Evolutionary conservation across 1,140 invertebrate genomes (phyloP).

Genomic region (Drosophila murphyi): DNA sequence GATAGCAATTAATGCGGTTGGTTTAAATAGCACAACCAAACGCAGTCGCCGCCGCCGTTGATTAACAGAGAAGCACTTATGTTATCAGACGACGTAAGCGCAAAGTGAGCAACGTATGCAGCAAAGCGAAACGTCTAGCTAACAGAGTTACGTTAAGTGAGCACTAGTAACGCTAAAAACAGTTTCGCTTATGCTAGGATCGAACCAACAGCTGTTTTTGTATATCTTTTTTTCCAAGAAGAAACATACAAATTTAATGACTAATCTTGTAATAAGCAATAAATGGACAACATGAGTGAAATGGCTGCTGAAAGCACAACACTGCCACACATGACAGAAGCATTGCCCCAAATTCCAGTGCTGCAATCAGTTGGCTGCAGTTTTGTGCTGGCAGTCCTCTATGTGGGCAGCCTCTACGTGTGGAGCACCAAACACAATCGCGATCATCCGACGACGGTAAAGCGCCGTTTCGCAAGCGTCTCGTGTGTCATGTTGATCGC

Average conservation of each 20-base stretch:
- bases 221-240: conserved; percentile 27
- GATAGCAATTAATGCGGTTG: conserved; percentile 28
- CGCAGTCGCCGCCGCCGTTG: conserved; percentile 33
- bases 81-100: conserved; percentile 5
- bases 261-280: conserved; percentile 30
- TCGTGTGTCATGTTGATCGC: conserved; percentile 92
- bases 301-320: conserved; percentile 21
- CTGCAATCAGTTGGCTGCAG: conserved; percentile 86
- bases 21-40: conserved; percentile 61
- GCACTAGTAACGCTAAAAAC: neutral
- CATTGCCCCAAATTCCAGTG: conserved; percentile 64
- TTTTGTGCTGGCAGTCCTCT: conserved; percentile 89
- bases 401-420: conserved; percentile 93
- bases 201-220: conserved; percentile 43
- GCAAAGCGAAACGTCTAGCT: neutral
- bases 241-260: conserved; percentile 34
- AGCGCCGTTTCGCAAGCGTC: conserved; percentile 94
- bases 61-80: conserved; percentile 18
- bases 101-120: neutral
- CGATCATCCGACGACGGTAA: conserved; percentile 95
- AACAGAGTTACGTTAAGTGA: neutral
- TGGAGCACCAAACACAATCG: conserved; percentile 91
- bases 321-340: conserved; percentile 2
- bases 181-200: neutral
- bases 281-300: conserved; percentile 51